phyloP scores from a whole-genome alignment of 2,888 invertebrate species.

The Stramonita haemastoma region DNA sequence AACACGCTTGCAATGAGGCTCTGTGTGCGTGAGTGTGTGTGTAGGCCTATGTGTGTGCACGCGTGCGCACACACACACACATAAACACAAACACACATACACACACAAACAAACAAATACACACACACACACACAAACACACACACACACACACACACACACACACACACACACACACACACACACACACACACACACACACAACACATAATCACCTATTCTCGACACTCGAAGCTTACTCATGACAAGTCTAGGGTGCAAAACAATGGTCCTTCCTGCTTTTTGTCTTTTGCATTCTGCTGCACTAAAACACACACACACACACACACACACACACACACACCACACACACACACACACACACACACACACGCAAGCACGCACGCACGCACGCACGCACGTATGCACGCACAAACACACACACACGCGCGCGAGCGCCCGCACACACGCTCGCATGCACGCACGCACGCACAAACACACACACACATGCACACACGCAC shows the following conservation, averaged over 20 bases:
- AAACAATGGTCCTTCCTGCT: neutral
- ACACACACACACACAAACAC: neutral
- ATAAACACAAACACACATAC: neutral
- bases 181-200: slow-evolving; percentile 1
- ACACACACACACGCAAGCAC: neutral
- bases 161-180: neutral
- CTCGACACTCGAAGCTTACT: neutral
- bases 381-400: neutral
- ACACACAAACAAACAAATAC: neutral
- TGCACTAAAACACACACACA: neutral
- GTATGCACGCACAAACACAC: neutral
- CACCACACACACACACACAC: neutral
- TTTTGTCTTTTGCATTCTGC: no score
- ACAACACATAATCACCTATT: neutral
- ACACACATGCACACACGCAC: neutral
- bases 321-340: slow-evolving; percentile 1
- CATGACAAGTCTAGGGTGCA: neutral
- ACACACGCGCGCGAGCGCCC: neutral
- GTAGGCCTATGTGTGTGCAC: no score
- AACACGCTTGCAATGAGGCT: no score
- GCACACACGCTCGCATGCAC: neutral
- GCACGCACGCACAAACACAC: neutral
- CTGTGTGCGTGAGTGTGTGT: no score
- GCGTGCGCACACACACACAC: neutral
- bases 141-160: slow-evolving; percentile 1